Base-by-base conservation (phyloP, 2,113 vertebrate genomes). In the Promerops cafer region DNA sequence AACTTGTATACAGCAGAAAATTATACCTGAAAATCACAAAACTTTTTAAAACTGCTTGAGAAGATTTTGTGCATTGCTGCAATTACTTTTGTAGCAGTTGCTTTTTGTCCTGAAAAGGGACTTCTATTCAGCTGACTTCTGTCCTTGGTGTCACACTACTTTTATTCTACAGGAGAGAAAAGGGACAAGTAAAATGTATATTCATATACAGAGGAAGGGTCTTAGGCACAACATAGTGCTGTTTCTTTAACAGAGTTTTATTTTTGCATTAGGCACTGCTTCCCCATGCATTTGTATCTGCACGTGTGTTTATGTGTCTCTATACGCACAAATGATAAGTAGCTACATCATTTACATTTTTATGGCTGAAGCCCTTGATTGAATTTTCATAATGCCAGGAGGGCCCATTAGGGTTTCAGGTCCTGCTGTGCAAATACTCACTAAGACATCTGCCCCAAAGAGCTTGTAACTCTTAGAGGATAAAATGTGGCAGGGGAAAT, bases 381-480 rank as follows among this genome's bases (percentile, higher is more conserved):
- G 90, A 87, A 93, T 95, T 97, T 94, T 86, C 95, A 95, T 93
- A 96, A 88, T 95, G 83, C 88, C 75, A 59, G 66, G 45, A 92
- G 87, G 75, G 45, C 30, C 82, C 85, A 65, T 92, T 94, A 0
- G 1, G 54, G 88, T 90, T 92, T 88, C 90, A 47, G 85, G 68
- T 86, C 95, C 75, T 93, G 66, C 88, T 89, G 91, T 60, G 86
- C 68, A 84, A 94, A 90, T 42, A 42, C 63, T 72, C 37, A 6
- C 54, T 63, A 23, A 92, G 93, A 81, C 69, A 89, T 90, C 91
- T 94, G 75, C 76, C 92, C 85, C 71, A 54, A 83, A 93, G 90
- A 93, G 64, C 71, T 81, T 90, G 77, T 83, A 83, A 77, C 13
- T 94, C 64, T 90, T 71, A 81, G 65, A 72, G 45, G 83, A 83